Percentiles rank a stretch among this genome's conserved stretches.
Conservation (phyloP, 2,797 vertebrate genomes). For the Falco novaeseelandiae region DNA sequence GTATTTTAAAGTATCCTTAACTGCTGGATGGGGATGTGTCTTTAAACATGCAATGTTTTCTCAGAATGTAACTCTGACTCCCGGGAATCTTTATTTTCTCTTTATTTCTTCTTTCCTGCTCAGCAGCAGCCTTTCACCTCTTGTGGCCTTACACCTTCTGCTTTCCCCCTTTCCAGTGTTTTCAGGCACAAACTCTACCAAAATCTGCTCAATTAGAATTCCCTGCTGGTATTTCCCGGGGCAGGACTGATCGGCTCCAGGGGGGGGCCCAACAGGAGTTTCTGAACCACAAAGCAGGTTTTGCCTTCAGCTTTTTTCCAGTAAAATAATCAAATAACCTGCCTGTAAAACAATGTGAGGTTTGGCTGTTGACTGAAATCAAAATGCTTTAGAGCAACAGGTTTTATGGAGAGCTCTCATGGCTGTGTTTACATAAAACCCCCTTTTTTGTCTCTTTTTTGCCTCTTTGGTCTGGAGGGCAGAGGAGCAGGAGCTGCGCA, state of each 20-base stretch:
- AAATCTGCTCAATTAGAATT: background rate
- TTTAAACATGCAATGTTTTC: background rate
- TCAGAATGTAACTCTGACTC: background rate
- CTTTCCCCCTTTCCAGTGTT: background rate
- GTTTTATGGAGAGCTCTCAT: background rate
- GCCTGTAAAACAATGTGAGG: background rate
- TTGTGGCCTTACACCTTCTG: background rate
- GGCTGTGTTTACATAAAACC: background rate
- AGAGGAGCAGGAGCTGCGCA: background rate
- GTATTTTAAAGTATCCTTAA: background rate
- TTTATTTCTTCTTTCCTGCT: background rate
- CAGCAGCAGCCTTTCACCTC: background rate
- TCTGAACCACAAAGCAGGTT: background rate
- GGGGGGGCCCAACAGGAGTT: background rate
- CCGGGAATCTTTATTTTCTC: background rate
- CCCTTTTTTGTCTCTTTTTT: background rate
- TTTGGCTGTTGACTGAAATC: background rate
- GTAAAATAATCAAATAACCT: background rate
- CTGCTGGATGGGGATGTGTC: background rate
- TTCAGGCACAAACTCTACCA: background rate
- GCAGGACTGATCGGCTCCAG: background rate
- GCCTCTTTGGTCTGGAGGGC: too few relatives aligned
- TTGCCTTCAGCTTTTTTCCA: background rate
- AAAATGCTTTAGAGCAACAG: background rate
- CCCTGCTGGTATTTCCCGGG: background rate